phyloP scores from a whole-genome alignment of 92 coral and sea anemone species.

The Scolanthus callimorphus region DNA sequence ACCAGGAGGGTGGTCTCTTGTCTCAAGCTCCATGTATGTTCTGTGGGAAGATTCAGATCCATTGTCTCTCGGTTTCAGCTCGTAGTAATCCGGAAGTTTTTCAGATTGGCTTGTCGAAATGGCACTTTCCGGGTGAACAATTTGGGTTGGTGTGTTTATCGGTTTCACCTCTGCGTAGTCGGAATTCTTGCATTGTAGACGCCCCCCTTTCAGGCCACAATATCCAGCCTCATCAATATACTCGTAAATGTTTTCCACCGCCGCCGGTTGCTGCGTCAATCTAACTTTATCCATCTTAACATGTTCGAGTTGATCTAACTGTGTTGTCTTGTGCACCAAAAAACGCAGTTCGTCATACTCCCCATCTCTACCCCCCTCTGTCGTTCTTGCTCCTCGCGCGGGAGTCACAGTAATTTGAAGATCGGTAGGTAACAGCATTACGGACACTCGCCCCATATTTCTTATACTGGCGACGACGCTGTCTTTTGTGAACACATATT shows the following conservation, averaged over 20 bases:
- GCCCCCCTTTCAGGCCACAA: not conserved
- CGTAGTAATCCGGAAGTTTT: too few relatives aligned
- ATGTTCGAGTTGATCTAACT: conserved; percentile 26
- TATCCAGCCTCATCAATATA: conserved; percentile 5
- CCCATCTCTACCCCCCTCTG: conserved; percentile 13
- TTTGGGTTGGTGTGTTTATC: not conserved
- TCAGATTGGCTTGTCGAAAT: too few relatives aligned
- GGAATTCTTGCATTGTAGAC: not conserved
- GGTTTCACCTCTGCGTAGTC: not conserved
- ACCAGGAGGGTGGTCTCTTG: too few relatives aligned
- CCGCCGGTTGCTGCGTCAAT: conserved; percentile 4
- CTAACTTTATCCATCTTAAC: conserved; percentile 10
- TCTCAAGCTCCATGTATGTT: too few relatives aligned
- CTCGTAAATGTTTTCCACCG: conserved; percentile 27
- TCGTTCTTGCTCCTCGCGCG: conserved; percentile 49
- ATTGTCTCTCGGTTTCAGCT: not conserved
- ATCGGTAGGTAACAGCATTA: conserved; percentile 33
- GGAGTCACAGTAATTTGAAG: conserved; percentile 30
- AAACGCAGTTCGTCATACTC: conserved; percentile 29
- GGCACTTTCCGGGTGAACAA: too few relatives aligned
- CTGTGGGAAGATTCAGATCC: not conserved
- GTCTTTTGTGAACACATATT: not conserved
- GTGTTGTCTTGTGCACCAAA: conserved; percentile 37
- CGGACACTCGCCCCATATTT: conserved; percentile 10
- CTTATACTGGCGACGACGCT: conserved; percentile 43